Evolutionary conservation across 2,888 invertebrate genomes (phyloP), one percentile per base, ranked within the genome.

Genomic region (Ptilodon capucinus): DNA sequence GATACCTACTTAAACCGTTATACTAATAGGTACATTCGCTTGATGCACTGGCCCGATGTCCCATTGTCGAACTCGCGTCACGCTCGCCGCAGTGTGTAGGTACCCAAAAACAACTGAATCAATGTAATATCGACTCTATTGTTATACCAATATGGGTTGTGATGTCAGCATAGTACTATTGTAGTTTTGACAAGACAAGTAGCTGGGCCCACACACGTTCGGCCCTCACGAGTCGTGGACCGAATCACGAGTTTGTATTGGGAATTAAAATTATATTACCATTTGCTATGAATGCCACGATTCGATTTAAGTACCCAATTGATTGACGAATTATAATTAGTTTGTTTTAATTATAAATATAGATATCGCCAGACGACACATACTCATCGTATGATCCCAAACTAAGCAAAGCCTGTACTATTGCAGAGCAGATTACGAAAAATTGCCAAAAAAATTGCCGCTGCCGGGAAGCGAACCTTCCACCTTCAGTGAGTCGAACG

Each of bases 251-350:
- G 53, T 63, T 57, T 64, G 64, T 68, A 69, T 59, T 50, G 49
- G 44, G 67, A 68, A 68, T 68, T 64, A 70, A 65, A 72, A 71
- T 70, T 51, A 57, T 52, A 61, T 67, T 61, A 59, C 65, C 67
- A 65, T 56, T 55, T 55, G n/a, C n/a, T n/a, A n/a, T n/a, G n/a
- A n/a, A n/a, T 52, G 40, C 60, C 65, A 68, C 68, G 70, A 65
- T 58, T 62, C 57, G 57, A 62, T 61, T 62, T 49, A 61, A 6
- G 19, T 35, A 34, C 14, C 2, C 13, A 6, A 23, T 14, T 19
- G 18, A 38, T 38, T 18, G 19, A 38, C 38, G 2, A 38, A 38
- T 38, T 35, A n/a, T n/a, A n/a, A n/a, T n/a, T n/a, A n/a, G n/a
- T n/a, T n/a, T n/a, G n/a, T n/a, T n/a, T n/a, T n/a, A n/a, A n/a